A percentile compares a stretch with the other conserved stretches of the same genome.
Conservation (phyloP, 2,888 invertebrate species). For the Ectemnius continuus region DNA sequence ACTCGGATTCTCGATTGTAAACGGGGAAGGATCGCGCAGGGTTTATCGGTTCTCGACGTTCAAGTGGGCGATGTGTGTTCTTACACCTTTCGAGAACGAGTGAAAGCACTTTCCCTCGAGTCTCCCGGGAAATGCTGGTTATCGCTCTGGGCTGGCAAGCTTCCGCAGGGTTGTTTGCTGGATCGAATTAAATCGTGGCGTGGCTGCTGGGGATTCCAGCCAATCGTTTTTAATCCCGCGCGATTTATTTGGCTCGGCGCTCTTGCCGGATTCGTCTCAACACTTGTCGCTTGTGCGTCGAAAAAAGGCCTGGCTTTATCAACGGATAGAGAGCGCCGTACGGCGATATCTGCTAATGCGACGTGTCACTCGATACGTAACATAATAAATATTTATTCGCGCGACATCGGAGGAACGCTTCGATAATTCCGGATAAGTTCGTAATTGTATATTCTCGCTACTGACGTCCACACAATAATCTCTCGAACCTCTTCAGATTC, state of each 20-base stretch:
- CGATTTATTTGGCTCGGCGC: no score
- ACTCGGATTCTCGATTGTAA: slow-evolving; percentile 18
- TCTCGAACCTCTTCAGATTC: no score
- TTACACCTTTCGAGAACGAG: no score
- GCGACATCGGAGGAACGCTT: slow-evolving; percentile 9
- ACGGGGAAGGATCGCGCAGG: background rate
- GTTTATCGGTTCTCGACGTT: no score
- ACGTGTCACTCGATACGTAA: slow-evolving; percentile 23
- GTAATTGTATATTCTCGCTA: no score
- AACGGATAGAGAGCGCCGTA: slow-evolving; percentile 11
- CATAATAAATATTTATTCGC: slow-evolving; percentile 41
- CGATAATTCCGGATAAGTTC: no score
- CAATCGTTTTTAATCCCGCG: no score
- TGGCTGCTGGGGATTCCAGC: background rate
- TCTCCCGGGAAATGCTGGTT: slow-evolving; percentile 4
- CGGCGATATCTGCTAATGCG: slow-evolving; percentile 31
- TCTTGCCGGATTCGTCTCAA: no score
- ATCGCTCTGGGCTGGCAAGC: slow-evolving; percentile 4
- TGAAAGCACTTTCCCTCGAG: no score
- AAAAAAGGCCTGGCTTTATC: background rate
- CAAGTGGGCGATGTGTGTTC: no score
- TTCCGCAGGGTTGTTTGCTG: slow-evolving; percentile 16
- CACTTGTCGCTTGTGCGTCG: no score
- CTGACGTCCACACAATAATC: no score
- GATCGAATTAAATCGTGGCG: slow-evolving; percentile 33